Evolutionary conservation across 2,113 vertebrate genomes (phyloP), one percentile per base, ranked within the genome.

Genomic region (Percina caprodes): DNA sequence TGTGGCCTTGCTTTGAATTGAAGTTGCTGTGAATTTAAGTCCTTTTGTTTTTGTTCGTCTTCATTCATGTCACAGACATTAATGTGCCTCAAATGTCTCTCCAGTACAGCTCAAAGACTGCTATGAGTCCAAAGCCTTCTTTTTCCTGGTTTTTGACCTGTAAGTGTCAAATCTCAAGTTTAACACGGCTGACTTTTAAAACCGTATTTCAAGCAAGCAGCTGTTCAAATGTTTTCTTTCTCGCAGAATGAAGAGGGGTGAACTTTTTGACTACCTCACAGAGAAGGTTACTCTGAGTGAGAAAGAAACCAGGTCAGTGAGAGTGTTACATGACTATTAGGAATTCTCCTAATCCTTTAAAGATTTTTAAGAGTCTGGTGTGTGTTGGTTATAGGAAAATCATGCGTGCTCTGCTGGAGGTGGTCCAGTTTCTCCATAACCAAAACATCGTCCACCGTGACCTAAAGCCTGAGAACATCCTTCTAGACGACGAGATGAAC

Each of bases 201-300:
- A 69, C 30, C 4, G 6, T 51, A 65, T 45, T 60, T 45, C 21
- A n/a, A 39, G 26, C 19, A 9, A 16, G 23, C 16, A 6, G 11
- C 16, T 16, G 12, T 24, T 62, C 6, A 70, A 58, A 60, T 1
- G 11, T 56, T 67, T 33, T 69, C 71, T 69, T 74, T 69, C 42
- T n/a, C 1, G 9, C 92, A 99, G 98, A 91, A 99, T 99, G 98
- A 99, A 88, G 91, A 97, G 80, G 93, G 98, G 98, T 8, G 98
- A 99, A 86, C 97, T 99, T 79, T 99, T 99, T 46, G 98, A 99
- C 91, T 99, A 99, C 91, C 97, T 99, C 87, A 99, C 97, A 0
- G 98, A 99, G 92, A 98, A 98, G 89, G 98, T 99, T 60, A 99
- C 97, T 15, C 89, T 99, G 79, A 98, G 96, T 0, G 98, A 99